Percentiles rank a stretch among this genome's conserved stretches.
Evolutionary conservation across 1,140 invertebrate genomes (phyloP).

Genomic region (Belonocnema kinseyi): DNA sequence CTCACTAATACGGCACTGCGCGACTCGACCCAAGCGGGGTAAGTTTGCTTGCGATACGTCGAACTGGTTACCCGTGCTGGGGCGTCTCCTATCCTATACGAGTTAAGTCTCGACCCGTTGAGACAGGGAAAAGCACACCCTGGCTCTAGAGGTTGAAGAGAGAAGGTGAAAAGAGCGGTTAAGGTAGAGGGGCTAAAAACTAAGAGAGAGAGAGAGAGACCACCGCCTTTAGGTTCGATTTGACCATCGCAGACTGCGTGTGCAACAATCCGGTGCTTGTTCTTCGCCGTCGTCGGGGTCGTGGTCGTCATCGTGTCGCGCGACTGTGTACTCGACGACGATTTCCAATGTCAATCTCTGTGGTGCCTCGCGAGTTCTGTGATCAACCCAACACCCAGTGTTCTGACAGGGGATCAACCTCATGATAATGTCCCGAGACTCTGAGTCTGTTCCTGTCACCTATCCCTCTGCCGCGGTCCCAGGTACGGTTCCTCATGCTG

Average conservation of each 20-base stretch:
- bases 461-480: not conserved
- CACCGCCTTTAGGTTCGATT: constrained; percentile 39
- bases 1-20: constrained; percentile 63
- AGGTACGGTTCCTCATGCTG: not conserved
- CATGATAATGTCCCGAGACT: constrained; percentile 19
- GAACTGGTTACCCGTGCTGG: constrained; percentile 68
- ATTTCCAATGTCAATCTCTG: constrained; percentile 21
- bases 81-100: constrained; percentile 67
- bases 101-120: constrained; percentile 37
- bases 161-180: constrained; percentile 36
- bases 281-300: constrained; percentile 7
- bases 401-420: constrained; percentile 12
- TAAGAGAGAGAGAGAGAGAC: constrained; percentile 25
- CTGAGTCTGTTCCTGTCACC: not conserved
- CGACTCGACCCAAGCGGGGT: constrained; percentile 65
- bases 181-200: constrained; percentile 25
- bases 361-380: constrained; percentile 24
- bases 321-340: not conserved
- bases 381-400: constrained; percentile 24
- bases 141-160: constrained; percentile 31
- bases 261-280: constrained; percentile 28
- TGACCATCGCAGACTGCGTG: constrained; percentile 36
- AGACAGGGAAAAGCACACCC: constrained; percentile 24
- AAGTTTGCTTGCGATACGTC: constrained; percentile 67
- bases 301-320: constrained; percentile 22